Percentiles rank a stretch among this genome's conserved stretches.
Evolutionary conservation across 2,797 vertebrate species (phyloP).

Genomic region (Eospalax fontanierii): DNA sequence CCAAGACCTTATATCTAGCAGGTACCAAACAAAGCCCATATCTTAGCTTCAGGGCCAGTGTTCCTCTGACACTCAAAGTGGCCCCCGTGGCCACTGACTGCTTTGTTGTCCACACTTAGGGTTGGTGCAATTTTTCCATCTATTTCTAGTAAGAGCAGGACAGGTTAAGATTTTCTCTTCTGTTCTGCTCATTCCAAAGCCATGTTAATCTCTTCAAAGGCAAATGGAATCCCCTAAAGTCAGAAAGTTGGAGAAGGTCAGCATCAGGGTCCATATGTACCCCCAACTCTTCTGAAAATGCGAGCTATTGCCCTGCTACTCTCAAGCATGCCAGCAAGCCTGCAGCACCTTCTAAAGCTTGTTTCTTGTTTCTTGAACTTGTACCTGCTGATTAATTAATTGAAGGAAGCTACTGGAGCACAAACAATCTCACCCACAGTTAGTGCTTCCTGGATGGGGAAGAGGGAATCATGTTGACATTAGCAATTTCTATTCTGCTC

Average conservation of each 20-base stretch:
- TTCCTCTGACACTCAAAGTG: neutral
- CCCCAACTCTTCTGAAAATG: neutral
- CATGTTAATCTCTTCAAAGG: neutral
- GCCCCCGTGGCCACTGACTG: neutral
- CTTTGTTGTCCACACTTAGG: neutral
- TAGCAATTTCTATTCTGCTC: slow-evolving; percentile 70
- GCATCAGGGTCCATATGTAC: neutral
- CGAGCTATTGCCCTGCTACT: neutral
- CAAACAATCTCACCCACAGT: slow-evolving; percentile 51
- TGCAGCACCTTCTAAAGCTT: slow-evolving; percentile 36
- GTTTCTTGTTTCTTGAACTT: slow-evolving; percentile 54
- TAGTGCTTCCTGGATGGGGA: slow-evolving; percentile 66
- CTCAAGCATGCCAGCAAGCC: neutral
- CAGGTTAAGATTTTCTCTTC: neutral
- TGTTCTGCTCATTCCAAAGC: neutral
- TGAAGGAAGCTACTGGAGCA: slow-evolving; percentile 73
- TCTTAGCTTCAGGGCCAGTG: neutral
- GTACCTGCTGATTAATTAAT: slow-evolving; percentile 78
- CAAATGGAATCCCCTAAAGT: neutral
- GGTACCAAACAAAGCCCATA: neutral
- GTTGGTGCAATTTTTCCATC: neutral
- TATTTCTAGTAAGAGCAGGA: neutral
- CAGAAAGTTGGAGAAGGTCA: neutral
- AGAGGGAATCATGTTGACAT: slow-evolving; percentile 52
- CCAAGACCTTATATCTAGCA: neutral